A percentile compares a stretch with the other conserved stretches of the same genome.
phyloP scores from a whole-genome alignment of 2,113 vertebrate species.

The Sylvilagus bachmani region DNA sequence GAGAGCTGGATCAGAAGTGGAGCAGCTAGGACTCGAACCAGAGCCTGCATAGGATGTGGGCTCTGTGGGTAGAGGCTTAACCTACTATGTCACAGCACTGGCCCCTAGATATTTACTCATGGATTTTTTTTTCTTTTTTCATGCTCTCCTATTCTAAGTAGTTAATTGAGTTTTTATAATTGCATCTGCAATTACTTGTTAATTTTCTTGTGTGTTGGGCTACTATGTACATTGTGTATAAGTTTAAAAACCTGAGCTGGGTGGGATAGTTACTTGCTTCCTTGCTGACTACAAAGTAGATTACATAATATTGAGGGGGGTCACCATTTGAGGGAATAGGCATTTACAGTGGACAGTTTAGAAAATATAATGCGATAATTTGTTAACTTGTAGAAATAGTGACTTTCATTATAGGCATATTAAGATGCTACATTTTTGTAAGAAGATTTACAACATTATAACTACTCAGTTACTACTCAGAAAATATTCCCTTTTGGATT shows the following conservation, averaged over 20 bases:
- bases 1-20: no score
- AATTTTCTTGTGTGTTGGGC: not conserved
- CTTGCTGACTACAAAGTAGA: not conserved
- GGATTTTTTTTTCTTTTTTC: no score
- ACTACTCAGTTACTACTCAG: not conserved
- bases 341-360: not conserved
- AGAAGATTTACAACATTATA: not conserved
- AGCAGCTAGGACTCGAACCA: no score
- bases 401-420: not conserved
- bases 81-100: no score
- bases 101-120: no score
- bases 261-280: not conserved
- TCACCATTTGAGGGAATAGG: not conserved
- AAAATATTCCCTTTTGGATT: not conserved
- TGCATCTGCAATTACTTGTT: not conserved
- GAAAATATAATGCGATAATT: not conserved
- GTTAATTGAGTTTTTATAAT: not conserved
- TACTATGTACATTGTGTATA: not conserved
- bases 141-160: no score
- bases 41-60: no score
- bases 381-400: not conserved
- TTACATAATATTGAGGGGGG: not conserved
- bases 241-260: not conserved
- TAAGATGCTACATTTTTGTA: slow-evolving; percentile 13
- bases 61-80: no score